These are phyloP conservation scores for Pongo abelii DNA, from an alignment of 2,113 vertebrate species.

Conservation along the genomic window DNA sequence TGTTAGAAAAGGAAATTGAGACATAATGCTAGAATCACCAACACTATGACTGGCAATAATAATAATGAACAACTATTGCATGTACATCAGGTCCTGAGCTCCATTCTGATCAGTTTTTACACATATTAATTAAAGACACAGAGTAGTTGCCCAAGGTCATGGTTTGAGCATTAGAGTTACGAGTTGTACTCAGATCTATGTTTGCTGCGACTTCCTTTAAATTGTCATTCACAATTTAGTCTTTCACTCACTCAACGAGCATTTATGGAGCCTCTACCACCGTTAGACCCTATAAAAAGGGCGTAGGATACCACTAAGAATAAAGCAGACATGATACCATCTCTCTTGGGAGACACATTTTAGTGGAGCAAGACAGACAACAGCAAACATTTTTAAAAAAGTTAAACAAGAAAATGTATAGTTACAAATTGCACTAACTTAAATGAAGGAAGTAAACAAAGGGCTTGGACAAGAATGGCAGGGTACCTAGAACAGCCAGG, in stretches of 20 bases:
- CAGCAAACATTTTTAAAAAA: neutral
- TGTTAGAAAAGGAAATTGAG: neutral
- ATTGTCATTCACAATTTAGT: neutral
- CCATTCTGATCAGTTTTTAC: neutral
- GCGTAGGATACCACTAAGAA: neutral
- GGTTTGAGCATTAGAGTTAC: neutral
- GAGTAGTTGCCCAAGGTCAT: neutral
- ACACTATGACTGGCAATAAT: neutral
- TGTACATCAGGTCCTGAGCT: neutral
- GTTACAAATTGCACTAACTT: neutral
- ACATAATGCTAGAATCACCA: neutral
- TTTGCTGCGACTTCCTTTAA: neutral
- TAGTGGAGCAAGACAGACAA: neutral
- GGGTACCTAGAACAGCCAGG: accelerated
- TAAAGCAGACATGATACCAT: neutral
- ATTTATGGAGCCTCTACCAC: neutral
- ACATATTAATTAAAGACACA: neutral
- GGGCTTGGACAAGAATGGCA: neutral
- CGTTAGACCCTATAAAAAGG: neutral
- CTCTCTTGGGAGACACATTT: neutral
- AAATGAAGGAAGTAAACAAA: neutral
- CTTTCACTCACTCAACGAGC: neutral
- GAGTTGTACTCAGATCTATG: neutral
- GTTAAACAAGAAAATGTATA: neutral
- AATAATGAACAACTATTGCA: neutral